These are phyloP conservation scores for Caenorhabditis japonica DNA, from an alignment of 2,888 invertebrate genomes.

Conservation along the genomic window DNA sequence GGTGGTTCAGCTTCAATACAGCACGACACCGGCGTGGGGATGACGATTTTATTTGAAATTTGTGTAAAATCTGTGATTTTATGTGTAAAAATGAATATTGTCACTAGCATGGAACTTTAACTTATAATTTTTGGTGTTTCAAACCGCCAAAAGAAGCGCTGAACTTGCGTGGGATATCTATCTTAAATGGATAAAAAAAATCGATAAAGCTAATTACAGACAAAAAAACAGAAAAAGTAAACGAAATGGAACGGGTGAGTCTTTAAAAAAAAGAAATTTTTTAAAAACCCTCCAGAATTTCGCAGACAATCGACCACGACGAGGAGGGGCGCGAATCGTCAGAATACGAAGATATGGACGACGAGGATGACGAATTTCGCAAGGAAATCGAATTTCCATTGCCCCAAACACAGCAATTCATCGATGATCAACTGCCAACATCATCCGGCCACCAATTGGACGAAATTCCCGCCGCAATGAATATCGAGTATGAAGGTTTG, in stretches of 20 bases:
- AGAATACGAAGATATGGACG: constrained; percentile 48
- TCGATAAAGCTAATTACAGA: background rate
- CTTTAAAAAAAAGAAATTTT: background rate
- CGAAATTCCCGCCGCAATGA: constrained; percentile 9
- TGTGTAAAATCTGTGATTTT: constrained; percentile 4
- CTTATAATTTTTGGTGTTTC: no score
- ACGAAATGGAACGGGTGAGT: background rate
- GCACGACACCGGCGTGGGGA: constrained; percentile 65
- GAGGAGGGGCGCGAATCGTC: constrained; percentile 48
- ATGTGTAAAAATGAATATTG: background rate
- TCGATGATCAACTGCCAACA: constrained; percentile 7
- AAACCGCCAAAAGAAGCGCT: no score
- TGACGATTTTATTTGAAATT: constrained; percentile 25
- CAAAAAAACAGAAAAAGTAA: background rate
- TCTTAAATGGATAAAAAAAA: background rate
- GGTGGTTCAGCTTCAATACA: constrained; percentile 61
- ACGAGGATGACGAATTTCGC: constrained; percentile 29
- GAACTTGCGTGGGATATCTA: background rate
- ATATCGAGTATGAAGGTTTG: constrained; percentile 29
- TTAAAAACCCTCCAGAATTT: no score
- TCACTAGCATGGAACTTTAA: no score
- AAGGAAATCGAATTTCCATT: constrained; percentile 1
- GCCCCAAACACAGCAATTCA: constrained; percentile 9
- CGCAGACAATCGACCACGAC: constrained; percentile 45
- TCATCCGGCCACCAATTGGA: background rate